These are phyloP conservation scores for Leguminivora glycinivorella DNA, from an alignment of 1,140 invertebrate genomes.

Conservation along the genomic window DNA sequence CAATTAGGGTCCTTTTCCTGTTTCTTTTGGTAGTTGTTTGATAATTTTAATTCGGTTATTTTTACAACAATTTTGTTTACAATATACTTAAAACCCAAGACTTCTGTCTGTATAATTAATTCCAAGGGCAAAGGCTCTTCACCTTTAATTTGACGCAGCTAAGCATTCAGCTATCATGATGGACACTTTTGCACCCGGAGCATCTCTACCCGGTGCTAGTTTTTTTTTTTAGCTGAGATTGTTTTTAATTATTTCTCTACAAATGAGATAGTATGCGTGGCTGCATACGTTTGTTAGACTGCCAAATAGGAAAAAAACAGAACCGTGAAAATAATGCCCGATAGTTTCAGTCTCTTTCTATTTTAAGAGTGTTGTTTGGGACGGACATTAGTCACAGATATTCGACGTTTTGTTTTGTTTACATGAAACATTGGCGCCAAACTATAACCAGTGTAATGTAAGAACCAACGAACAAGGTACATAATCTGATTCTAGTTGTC, in stretches of 20 bases:
- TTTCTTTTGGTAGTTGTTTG: background rate
- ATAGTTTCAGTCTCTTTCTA: background rate
- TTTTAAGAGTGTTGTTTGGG: background rate
- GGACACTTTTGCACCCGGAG: no score
- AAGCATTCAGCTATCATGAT: no score
- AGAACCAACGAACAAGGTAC: no score
- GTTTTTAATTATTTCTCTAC: no score
- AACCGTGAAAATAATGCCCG: background rate
- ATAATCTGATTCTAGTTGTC: no score
- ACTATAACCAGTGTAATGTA: no score
- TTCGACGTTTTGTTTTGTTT: background rate
- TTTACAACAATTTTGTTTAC: background rate
- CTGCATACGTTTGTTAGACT: background rate
- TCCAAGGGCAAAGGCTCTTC: no score
- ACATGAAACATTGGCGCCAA: background rate
- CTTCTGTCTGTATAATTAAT: no score
- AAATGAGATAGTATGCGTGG: no score
- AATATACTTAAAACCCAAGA: background rate
- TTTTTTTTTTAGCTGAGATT: no score
- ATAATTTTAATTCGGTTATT: background rate
- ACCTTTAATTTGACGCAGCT: no score
- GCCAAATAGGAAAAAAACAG: background rate
- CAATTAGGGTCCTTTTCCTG: background rate
- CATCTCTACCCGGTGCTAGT: no score
- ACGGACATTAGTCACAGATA: conserved; percentile 2